Conservation (phyloP, 2,113 vertebrate species). For the Arvicanthis niloticus region DNA sequence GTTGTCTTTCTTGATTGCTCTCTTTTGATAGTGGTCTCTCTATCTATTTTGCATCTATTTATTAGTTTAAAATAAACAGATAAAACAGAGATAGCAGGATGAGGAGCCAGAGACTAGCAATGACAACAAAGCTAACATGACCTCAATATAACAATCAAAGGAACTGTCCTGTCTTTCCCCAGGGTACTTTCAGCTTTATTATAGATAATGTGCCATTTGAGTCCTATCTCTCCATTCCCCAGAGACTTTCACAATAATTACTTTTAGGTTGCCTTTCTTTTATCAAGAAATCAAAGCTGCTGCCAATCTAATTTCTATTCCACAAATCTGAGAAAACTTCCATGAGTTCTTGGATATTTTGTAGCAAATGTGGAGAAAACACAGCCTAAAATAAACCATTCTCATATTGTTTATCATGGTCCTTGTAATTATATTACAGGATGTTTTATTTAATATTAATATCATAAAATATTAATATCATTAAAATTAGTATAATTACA, state of each 20-base stretch:
- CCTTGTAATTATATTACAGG: not conserved
- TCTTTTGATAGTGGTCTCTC: not conserved
- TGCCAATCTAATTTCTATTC: conserved; percentile 22
- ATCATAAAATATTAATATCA: not conserved
- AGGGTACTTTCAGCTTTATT: conserved; percentile 49
- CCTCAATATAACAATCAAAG: not conserved
- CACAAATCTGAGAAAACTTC: not conserved
- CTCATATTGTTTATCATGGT: conserved; percentile 23
- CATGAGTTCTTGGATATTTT: conserved; percentile 56
- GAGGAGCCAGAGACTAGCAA: not conserved
- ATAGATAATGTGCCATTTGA: conserved; percentile 60
- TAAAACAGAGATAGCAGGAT: not conserved
- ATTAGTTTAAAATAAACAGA: not conserved
- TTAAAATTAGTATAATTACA: not conserved
- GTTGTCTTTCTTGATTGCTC: not conserved
- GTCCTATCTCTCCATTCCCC: conserved; percentile 50
- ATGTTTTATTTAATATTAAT: not conserved
- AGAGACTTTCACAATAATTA: conserved; percentile 67
- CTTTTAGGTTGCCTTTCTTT: conserved; percentile 53
- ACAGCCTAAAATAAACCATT: conserved; percentile 52
- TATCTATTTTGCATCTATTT: not conserved
- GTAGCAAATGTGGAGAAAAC: conserved; percentile 58
- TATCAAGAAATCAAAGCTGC: conserved; percentile 67
- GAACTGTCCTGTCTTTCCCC: conserved; percentile 12
- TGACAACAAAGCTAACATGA: conserved; percentile 7